Base-by-base conservation (phyloP, 2,113 vertebrate species). In the Dipodomys merriami region DNA sequence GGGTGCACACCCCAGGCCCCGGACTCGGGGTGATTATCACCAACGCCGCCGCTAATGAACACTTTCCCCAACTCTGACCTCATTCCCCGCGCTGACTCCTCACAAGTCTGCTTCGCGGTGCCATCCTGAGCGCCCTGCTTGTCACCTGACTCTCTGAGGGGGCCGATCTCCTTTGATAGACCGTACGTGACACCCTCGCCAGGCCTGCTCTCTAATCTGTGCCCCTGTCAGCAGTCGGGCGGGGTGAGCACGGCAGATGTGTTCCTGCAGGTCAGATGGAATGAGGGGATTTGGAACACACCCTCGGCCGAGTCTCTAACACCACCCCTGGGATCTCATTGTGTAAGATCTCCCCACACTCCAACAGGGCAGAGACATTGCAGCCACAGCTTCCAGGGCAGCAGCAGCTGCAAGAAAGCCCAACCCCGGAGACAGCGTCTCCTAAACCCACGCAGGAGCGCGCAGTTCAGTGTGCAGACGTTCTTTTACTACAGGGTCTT, bases 121-220 rank as follows among this genome's bases (percentile, higher is more conserved):
- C 97, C 97, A 29, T 95, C 96, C 97, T 88, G 96, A 97, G 97
- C 97, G 89, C 97, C 97, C 97, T 98, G 96, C 97, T 97, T 98
- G 98, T 98, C 98, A 98, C 98, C 97, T 98, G 98, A 98, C 98
- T 97, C 97, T 97, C 97, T 98, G 97, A 97, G 97, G 95, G 97
- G 97, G 98, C 97, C 98, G 98, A 97, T 97, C 97, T 97, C 97
- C 98, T 98, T 97, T 98, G 98, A 98, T 98, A 98, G 97, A 98
- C 98, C 96, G 97, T 98, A 98, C 96, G 97, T 98, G 98, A 98
- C 98, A 98, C 97, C 96, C 96, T 96, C 96, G 97, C 97, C 98
- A 98, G 97, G 97, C 94, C 96, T 97, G 97, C 96, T 95, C 98
- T 98, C 98, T 98, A 98, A 98, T 98, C 98, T 97, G 91, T 95